A percentile compares a stretch with the other conserved stretches of the same genome.
Evolutionary conservation across 2,888 invertebrate genomes (phyloP).

Genomic region (Oscheius sp.): DNA sequence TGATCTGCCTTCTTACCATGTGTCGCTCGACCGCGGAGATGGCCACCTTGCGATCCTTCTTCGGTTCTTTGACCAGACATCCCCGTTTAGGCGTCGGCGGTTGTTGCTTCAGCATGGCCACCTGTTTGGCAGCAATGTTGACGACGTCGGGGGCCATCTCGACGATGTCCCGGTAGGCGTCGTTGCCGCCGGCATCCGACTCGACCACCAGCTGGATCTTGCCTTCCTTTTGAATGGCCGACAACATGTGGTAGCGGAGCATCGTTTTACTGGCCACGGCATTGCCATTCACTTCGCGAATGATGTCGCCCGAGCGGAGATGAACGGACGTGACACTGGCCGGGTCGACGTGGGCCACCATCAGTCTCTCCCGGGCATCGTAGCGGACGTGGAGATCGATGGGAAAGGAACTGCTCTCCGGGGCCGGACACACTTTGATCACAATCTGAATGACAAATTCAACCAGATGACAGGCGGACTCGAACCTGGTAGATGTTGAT

Average conservation of each 20-base stretch:
- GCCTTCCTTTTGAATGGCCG: constrained; percentile 14
- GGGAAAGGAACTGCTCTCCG: constrained; percentile 29
- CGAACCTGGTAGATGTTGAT: constrained; percentile 54
- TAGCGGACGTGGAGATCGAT: constrained; percentile 53
- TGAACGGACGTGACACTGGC: constrained; percentile 54
- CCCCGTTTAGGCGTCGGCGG: background rate
- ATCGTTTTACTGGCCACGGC: constrained; percentile 55
- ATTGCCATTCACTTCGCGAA: constrained; percentile 49
- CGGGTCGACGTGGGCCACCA: constrained; percentile 50
- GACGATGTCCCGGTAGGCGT: constrained; percentile 47
- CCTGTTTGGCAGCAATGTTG: constrained; percentile 54
- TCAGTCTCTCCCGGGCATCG: constrained; percentile 56
- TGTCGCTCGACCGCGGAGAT: background rate
- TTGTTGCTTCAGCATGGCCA: constrained; percentile 13
- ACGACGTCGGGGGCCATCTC: constrained; percentile 60
- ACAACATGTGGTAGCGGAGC: constrained; percentile 39
- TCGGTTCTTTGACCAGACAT: background rate
- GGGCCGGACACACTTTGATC: background rate
- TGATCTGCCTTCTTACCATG: background rate
- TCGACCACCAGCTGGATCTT: constrained; percentile 47
- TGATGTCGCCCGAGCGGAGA: constrained; percentile 50
- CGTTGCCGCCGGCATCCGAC: constrained; percentile 40
- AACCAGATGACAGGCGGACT: background rate
- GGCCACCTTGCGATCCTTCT: constrained; percentile 3
- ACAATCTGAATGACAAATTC: background rate